These are phyloP conservation scores for Dryoscopus gambensis DNA, from an alignment of 2,113 vertebrate species.

Conservation along the genomic window DNA sequence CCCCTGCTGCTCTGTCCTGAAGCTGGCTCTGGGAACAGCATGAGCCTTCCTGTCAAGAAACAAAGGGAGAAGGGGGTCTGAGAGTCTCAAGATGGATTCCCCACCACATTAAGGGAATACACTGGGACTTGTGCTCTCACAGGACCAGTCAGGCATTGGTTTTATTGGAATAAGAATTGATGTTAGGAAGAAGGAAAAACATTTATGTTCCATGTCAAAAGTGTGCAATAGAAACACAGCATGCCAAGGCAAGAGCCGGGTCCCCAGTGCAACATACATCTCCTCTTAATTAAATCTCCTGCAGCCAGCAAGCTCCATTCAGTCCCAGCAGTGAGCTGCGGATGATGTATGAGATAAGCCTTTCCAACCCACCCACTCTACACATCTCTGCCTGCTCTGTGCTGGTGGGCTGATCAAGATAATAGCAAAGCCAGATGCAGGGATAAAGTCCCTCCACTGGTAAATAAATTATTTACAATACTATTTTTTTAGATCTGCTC, in stretches of 20 bases:
- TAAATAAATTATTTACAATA: not conserved
- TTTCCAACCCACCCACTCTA: not conserved
- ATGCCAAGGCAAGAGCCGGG: not conserved
- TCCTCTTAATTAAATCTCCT: slow-evolving; percentile 45
- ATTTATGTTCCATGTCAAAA: not conserved
- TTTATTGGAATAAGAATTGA: not conserved
- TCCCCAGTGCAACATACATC: not conserved
- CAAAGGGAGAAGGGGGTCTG: not conserved
- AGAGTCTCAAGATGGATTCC: not conserved
- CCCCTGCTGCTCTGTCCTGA: not conserved
- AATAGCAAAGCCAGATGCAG: not conserved
- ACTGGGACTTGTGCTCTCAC: not conserved
- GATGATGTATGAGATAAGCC: not conserved
- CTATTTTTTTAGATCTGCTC: not conserved
- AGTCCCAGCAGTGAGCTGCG: not conserved
- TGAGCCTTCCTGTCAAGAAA: not conserved
- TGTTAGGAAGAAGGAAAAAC: not conserved
- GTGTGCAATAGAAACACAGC: not conserved
- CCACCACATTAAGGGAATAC: not conserved
- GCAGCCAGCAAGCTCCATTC: not conserved
- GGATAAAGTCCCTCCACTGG: not conserved
- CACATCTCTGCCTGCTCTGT: not conserved
- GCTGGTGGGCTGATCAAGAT: not conserved
- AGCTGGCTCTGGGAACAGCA: not conserved
- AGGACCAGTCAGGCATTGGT: not conserved